phyloP scores from a whole-genome alignment of 2,113 vertebrate species.

The Peromyscus leucopus region DNA sequence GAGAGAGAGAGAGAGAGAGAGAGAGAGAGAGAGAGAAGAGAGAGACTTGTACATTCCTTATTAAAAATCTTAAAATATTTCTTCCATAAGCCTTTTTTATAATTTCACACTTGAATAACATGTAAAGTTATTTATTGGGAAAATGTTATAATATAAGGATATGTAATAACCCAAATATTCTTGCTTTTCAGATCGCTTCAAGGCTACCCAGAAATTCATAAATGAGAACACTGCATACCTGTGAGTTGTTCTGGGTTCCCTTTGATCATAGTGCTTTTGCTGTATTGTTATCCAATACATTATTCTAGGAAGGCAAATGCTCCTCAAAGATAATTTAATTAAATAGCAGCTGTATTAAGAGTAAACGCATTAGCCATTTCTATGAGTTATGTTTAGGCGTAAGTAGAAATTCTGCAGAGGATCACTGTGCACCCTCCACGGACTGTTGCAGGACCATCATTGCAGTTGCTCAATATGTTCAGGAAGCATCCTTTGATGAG shows the following conservation, averaged over 20 bases:
- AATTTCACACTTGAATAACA: neutral
- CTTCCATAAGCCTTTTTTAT: neutral
- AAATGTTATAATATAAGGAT: constrained; percentile 42
- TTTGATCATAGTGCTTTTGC: neutral
- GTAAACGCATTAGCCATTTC: neutral
- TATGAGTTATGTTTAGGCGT: neutral
- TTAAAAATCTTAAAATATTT: constrained; percentile 6
- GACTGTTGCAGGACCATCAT: constrained; percentile 63
- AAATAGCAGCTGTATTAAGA: neutral
- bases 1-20: no score
- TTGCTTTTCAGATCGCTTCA: constrained; percentile 67
- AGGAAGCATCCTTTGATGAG: constrained; percentile 75
- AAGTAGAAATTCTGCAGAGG: neutral
- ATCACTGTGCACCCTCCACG: neutral
- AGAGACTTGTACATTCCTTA: neutral
- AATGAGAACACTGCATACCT: constrained; percentile 50
- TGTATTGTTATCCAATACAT: neutral
- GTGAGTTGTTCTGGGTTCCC: constrained; percentile 63
- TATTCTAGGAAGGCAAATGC: constrained; percentile 12
- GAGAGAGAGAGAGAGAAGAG: no score
- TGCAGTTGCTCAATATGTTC: constrained; percentile 57
- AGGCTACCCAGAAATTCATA: constrained; percentile 64
- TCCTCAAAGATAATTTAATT: constrained; percentile 38
- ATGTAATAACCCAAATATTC: constrained; percentile 10
- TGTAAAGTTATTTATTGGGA: neutral